Evolutionary conservation across 2,888 invertebrate genomes (phyloP), one percentile per base, ranked within the genome.

Genomic region (Portevinia maculata): DNA sequence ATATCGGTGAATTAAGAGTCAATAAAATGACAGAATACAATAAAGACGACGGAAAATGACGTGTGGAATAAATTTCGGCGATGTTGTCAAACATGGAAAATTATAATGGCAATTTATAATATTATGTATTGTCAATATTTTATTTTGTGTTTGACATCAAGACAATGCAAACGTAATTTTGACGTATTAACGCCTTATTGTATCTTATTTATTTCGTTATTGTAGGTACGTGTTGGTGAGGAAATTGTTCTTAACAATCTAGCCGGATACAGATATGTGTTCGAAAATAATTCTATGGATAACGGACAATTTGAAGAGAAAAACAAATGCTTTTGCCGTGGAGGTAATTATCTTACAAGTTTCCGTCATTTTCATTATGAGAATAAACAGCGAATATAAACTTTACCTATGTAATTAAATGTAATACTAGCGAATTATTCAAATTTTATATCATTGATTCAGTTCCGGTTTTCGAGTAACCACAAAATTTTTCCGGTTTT

Each of bases 251-350:
- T 93, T 37, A 92, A 92, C 32, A 95, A 95, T 0, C 90, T 96
- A 0, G 91, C 92, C n/a, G 94, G 94, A 0, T 94, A 94, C 87
- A 93, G 94, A 86, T 98, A 95, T 89, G 93, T 93, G 0, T 97
- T 97, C 86, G 94, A 94, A 15, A 93, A 94, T 0, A 93, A 96
- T 86, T 93, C 95, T 84, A 90, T 97, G 87, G 97, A 97, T 87
- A 96, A 96, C 86, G 96, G 96, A 0, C 92, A 92, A 62, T 87
- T 92, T 24, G 92, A 94, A 84, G 91, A 94, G n/a, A 93, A 94
- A 0, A 97, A 97, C 89, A 93, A 94, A 86, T 97, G 97, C 87
- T 97, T 94, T 90, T 97, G 98, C 86, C 92, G 94, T 84, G 89
- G 93, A 39, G 94, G 94, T 91, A 89, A 90, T 88, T 86, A n/a